phyloP scores from a whole-genome alignment of 2,113 vertebrate species.

The Microcebus murinus region DNA sequence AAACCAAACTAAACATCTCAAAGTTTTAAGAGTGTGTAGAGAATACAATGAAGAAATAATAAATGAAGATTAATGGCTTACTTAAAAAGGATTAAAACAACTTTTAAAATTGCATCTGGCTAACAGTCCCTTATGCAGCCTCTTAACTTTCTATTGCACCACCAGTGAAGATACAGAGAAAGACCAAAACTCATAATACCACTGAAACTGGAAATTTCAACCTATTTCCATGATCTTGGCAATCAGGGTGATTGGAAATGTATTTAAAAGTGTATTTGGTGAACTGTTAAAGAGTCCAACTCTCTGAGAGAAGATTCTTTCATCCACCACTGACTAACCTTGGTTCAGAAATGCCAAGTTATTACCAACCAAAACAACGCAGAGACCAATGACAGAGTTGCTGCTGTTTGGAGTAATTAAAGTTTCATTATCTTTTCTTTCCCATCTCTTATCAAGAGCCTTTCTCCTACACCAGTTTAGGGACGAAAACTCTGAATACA shows the following conservation, averaged over 20 bases:
- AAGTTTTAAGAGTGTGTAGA: constrained; percentile 12
- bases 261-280: background rate
- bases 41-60: constrained; percentile 29
- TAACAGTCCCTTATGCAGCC: background rate
- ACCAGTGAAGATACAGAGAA: background rate
- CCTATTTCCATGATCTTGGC: background rate
- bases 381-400: background rate
- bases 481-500: background rate
- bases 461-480: background rate
- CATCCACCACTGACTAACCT: background rate
- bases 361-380: background rate
- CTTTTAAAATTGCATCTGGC: constrained; percentile 24
- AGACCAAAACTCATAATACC: background rate
- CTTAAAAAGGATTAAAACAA: constrained; percentile 36
- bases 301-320: background rate
- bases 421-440: background rate
- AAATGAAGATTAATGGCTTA: constrained; percentile 46
- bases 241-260: background rate
- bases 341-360: background rate
- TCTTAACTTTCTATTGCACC: background rate
- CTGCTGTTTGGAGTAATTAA: background rate
- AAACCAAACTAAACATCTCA: constrained; percentile 21
- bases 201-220: background rate
- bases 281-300: background rate
- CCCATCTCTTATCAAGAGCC: background rate